Evolutionary conservation across 2,797 vertebrate genomes (phyloP), one percentile per base, ranked within the genome.

Genomic region (Acrocephalus scirpaceus): DNA sequence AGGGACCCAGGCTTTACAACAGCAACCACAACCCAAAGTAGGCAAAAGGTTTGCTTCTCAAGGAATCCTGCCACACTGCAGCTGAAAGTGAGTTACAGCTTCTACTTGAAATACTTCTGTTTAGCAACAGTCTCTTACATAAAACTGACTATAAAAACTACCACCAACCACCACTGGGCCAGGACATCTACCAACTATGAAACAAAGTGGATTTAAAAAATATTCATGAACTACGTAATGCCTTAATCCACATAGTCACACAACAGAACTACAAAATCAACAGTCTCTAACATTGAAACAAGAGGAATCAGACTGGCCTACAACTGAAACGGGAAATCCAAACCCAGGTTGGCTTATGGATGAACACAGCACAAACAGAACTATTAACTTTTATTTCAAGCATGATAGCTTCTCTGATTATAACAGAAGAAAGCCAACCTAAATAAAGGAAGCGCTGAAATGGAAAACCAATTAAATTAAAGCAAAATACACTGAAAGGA

Each of bases 381-480:
- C 69, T 80, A 70, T 60, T 90, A 78, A 72, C 60, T 92, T 89
- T 64, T 65, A 81, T 40, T 93, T 91, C 91, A 82, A 50, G 75
- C 74, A 27, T 54, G 82, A 81, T 19, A 85, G 66, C 42, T 74
- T 82, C 17, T 32, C 71, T 34, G 40, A 77, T 70, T 72, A 50
- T 34, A 58, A 75, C n/a, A 87, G 38, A 74, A 94, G 2, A 1
- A 76, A 91, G 85, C 91, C 81, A 94, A 40, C 32, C 45, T 79
- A 92, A 95, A 95, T 84, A 96, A 80, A 47, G 47, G 76, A 90
- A 85, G 73, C 16, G 23, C 5, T 94, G 94, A 95, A 92, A 86
- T 61, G 53, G 64, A 94, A 93, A 93, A 75, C 14, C 6, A 73
- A 62, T 53, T 47, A 88, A 92, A 88, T 78, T 73, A 86, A 86